Evolutionary conservation across 1,140 invertebrate species (phyloP), one percentile per base, ranked within the genome.

Genomic region (Aphelenchoides fujianensis): DNA sequence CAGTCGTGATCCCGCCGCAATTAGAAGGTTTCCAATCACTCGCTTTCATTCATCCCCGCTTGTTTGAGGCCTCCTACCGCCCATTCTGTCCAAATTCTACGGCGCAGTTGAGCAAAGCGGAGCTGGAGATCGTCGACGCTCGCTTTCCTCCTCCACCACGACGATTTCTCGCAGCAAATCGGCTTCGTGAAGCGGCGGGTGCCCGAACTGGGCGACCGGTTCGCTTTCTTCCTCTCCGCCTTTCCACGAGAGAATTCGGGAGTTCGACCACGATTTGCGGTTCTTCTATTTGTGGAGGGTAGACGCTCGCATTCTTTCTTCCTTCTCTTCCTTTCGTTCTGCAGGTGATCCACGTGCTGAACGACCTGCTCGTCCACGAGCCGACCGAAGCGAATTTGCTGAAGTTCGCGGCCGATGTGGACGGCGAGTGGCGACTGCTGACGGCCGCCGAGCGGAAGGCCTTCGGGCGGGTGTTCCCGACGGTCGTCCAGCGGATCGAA

Each of bases 261-360:
- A 5, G 23, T 59, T 59, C 5, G 19, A 19, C 23, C 5, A 23
- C 5, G 7, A 27, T 30, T 5, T 59, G 7, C 5, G 34, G 34
- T 5, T 19, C 19, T 59, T 59, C 55, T 59, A 59, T 23, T 59
- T 59, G 5, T 59, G 55, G 55, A 27, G 55, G 5, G 55, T 48
- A 23, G 23, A 16, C 41, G 12, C 23, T 16, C 12, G 23, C 12
- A 23, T 23, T 48, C 23, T 48, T 48, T 23, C 12, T 48, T 48
- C 12, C 12, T 48, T 48, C 12, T 48, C 41, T 48, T 48, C 12
- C 12, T 48, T 48, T 16, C 23, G 12, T 48, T 48, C 23, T 48
- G 41, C 41, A 48, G 41, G 41, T 59, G 28, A 5, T 59, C 5
- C 55, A 59, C 19, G 5, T 23, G 23, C 28, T 59, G 5, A 59